Conservation (phyloP, 1,140 invertebrate species). For the Aphelenchoides besseyi region DNA sequence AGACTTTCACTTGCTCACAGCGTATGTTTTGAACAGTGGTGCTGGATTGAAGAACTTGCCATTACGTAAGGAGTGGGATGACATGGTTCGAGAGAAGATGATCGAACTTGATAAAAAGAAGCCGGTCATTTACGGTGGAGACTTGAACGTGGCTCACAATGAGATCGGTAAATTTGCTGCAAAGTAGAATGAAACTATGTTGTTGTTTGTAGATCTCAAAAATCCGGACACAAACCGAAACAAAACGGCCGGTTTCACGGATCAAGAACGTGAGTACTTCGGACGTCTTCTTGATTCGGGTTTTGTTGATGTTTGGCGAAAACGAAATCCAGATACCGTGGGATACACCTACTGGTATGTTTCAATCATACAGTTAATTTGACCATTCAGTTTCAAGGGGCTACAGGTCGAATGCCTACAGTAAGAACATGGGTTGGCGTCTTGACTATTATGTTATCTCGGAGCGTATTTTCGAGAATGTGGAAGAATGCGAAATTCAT, state of each 20-base stretch:
- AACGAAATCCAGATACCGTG: slow-evolving; percentile 79
- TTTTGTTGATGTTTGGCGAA: slow-evolving; percentile 83
- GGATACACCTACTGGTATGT: slow-evolving; percentile 88
- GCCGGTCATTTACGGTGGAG: slow-evolving; percentile 88
- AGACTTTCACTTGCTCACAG: slow-evolving; percentile 78
- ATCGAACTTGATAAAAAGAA: slow-evolving; percentile 81
- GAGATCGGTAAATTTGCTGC: slow-evolving; percentile 80
- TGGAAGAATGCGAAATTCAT: slow-evolving; percentile 78
- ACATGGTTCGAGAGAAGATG: slow-evolving; percentile 74
- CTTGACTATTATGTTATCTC: slow-evolving; percentile 91
- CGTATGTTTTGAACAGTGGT: slow-evolving; percentile 76
- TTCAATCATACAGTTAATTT: not conserved
- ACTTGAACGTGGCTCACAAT: slow-evolving; percentile 92
- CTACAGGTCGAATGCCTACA: slow-evolving; percentile 78
- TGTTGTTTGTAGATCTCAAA: slow-evolving; percentile 73
- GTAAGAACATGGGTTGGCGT: slow-evolving; percentile 91
- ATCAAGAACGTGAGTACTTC: slow-evolving; percentile 85
- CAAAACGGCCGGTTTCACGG: slow-evolving; percentile 89
- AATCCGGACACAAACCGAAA: slow-evolving; percentile 86
- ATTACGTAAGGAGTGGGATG: slow-evolving; percentile 86
- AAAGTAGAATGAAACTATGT: too few species aligned
- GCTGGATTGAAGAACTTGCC: slow-evolving; percentile 78
- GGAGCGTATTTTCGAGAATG: slow-evolving; percentile 71
- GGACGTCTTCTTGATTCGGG: slow-evolving; percentile 74
- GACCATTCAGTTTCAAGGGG: slow-evolving; percentile 27